These are phyloP conservation scores for Bambusicola thoracicus DNA, from an alignment of 2,113 vertebrate genomes.

Conservation along the genomic window DNA sequence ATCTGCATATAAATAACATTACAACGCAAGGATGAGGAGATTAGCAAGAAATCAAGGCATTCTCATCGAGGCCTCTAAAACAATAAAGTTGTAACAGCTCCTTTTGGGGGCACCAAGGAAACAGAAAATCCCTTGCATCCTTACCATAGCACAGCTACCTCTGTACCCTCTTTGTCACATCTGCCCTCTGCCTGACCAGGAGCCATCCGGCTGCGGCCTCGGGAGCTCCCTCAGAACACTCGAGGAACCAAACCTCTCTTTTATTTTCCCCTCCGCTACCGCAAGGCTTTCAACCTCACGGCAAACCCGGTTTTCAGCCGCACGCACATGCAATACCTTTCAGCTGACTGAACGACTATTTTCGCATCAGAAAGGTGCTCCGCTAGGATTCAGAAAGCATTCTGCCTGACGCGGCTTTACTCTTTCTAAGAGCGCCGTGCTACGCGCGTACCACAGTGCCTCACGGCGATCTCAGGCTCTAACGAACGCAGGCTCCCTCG, in stretches of 20 bases:
- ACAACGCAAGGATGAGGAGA: background rate
- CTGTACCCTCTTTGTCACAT: background rate
- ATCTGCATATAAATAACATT: background rate
- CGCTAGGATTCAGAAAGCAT: background rate
- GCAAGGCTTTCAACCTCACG: background rate
- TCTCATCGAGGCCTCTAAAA: slow-evolving; percentile 7
- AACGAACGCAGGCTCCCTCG: background rate
- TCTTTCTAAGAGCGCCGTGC: background rate
- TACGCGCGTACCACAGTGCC: background rate
- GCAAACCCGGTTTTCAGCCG: background rate
- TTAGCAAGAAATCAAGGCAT: background rate
- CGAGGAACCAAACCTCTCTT: background rate
- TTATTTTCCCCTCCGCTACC: background rate
- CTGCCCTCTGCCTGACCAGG: background rate
- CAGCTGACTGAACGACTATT: background rate
- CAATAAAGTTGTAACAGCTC: slow-evolving; percentile 21
- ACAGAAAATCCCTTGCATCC: background rate
- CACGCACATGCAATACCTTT: background rate
- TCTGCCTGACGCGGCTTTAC: background rate
- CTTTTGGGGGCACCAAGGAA: slow-evolving; percentile 9
- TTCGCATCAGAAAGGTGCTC: background rate
- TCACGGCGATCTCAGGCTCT: background rate
- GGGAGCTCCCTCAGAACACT: background rate
- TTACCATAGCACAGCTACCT: background rate
- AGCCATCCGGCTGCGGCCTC: background rate